These are phyloP conservation scores for Mus spicilegus DNA, from an alignment of 2,113 vertebrate genomes.

Conservation along the genomic window DNA sequence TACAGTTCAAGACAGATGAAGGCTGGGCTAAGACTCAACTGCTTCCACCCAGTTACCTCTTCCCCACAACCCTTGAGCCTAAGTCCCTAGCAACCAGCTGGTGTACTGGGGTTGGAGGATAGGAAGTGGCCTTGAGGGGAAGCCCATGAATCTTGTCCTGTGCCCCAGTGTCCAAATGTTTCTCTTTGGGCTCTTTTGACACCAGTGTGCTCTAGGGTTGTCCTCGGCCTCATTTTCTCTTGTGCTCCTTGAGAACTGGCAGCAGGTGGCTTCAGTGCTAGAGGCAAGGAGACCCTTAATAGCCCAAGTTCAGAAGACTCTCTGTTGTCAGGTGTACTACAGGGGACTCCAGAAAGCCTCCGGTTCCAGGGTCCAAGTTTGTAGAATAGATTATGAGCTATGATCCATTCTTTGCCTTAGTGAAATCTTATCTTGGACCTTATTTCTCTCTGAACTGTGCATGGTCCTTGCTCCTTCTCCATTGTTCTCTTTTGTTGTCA, in stretches of 20 bases:
- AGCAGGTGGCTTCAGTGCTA: constrained; percentile 59
- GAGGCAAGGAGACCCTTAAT: constrained; percentile 67
- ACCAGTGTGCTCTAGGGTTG: neutral
- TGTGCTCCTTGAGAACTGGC: constrained; percentile 67
- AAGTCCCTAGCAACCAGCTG: neutral
- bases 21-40: neutral
- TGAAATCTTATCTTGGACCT: neutral
- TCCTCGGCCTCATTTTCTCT: constrained; percentile 74
- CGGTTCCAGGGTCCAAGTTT: neutral
- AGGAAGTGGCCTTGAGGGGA: neutral
- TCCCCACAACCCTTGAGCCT: too few species aligned
- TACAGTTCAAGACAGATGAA: neutral
- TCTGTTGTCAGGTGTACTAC: constrained; percentile 72
- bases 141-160: neutral
- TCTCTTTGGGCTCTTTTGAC: neutral
- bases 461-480: neutral
- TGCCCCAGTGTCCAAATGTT: neutral
- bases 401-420: constrained; percentile 57
- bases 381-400: neutral
- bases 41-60: accelerated
- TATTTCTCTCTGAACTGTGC: neutral
- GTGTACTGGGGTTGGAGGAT: neutral
- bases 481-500: neutral
- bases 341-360: neutral
- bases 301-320: neutral